A percentile compares a stretch with the other conserved stretches of the same genome.
phyloP scores from a whole-genome alignment of 1,140 invertebrate species.

The Rhagoletis pomonella region DNA sequence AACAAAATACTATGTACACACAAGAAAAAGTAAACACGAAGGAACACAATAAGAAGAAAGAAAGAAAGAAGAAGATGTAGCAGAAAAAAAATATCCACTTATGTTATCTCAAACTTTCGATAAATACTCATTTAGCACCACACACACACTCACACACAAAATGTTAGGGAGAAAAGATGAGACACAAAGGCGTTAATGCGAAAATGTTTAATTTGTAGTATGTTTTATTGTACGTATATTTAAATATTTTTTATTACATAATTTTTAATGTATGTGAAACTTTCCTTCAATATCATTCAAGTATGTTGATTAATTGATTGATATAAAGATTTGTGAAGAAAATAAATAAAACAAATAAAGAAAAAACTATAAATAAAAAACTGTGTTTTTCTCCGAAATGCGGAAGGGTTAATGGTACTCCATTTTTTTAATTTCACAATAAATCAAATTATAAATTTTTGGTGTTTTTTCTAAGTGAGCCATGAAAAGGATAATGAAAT shows the following conservation, averaged over 20 bases:
- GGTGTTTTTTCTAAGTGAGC: too few species aligned
- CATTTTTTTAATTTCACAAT: too few species aligned
- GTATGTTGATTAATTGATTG: constrained; percentile 14
- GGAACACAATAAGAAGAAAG: constrained; percentile 38
- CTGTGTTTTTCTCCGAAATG: neutral
- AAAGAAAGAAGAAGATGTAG: constrained; percentile 23
- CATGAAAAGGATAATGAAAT: too few species aligned
- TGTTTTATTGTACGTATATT: constrained; percentile 56
- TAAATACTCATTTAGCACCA: constrained; percentile 2
- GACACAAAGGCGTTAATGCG: constrained; percentile 54
- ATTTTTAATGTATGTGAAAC: constrained; percentile 55
- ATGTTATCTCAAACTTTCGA: constrained; percentile 10
- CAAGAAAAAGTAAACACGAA: neutral
- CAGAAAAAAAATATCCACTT: constrained; percentile 13
- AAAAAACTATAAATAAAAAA: constrained; percentile 28
- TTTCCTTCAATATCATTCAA: constrained; percentile 37
- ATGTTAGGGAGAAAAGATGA: constrained; percentile 54
- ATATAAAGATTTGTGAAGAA: constrained; percentile 39
- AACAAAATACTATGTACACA: constrained; percentile 22
- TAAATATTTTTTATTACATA: constrained; percentile 57
- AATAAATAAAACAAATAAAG: constrained; percentile 21
- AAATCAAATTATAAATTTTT: too few species aligned
- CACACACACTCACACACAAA: constrained; percentile 42
- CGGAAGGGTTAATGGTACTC: too few species aligned
- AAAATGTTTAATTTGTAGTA: constrained; percentile 56